Base-by-base conservation (phyloP, 2,797 vertebrate genomes). In the Pterois miles region DNA sequence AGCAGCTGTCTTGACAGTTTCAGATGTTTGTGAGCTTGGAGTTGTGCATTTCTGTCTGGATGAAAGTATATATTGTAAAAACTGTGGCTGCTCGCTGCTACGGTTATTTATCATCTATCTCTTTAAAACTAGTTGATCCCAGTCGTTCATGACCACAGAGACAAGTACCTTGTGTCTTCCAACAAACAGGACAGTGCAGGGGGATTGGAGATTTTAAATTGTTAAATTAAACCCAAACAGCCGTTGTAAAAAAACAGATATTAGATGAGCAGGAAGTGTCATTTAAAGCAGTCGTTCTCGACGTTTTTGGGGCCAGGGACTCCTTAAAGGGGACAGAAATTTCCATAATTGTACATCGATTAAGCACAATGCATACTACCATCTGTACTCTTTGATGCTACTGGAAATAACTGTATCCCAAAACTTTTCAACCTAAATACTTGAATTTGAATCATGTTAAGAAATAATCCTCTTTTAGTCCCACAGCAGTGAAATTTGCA, bases 31-130 rank as follows among this genome's bases (percentile, higher is more conserved):
- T 74, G 78, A 81, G 72, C 22, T 82, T 38, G 71, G 65, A 65
- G 2, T 57, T 63, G 7, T 16, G 58, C 13, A n/a, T 67, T 69
- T 88, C 63, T 81, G 65, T 81, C 59, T 40, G 52, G 27, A 12
- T 46, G 54, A 52, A 29, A 23, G 36, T 23, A 62, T 16, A 10
- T 9, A 16, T 10, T 33, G 14, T 52, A 14, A 36, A 58, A 54
- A 57, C 56, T 48, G 4, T 4, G 8, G 67, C 72, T 78, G 40
- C 27, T 3, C 16, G 78, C 75, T 67, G 80, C 78, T 81, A 25
- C 11, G n/a, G 13, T 71, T 74, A 66, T 76, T 78, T 71, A 59
- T 74, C 27, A 8, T n/a, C 10, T 12, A 0, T 16, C 3, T 27
- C 48, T 57, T 20, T 27, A 20, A n/a, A 10, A n/a, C 27, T 0